These are phyloP conservation scores for Andrena flavipes DNA, from an alignment of 2,888 invertebrate genomes.

Conservation along the genomic window DNA sequence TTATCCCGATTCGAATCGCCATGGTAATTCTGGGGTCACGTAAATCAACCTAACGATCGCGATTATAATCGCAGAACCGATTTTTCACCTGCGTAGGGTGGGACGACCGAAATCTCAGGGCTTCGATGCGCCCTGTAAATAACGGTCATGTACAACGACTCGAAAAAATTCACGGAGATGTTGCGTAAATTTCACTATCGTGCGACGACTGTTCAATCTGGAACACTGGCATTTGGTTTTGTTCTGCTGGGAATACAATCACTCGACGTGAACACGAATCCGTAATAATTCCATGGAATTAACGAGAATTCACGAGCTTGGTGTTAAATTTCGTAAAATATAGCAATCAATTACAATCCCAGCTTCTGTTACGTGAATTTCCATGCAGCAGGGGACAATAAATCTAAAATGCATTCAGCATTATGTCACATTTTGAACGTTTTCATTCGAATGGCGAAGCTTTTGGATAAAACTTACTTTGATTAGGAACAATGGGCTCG, in stretches of 20 bases:
- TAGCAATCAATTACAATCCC: too few relatives aligned
- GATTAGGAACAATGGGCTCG: too few relatives aligned
- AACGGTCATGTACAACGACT: constrained; percentile 1
- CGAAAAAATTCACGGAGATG: background rate
- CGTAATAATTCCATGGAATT: too few relatives aligned
- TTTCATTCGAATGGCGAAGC: too few relatives aligned
- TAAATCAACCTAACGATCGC: constrained; percentile 56
- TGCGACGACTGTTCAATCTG: background rate
- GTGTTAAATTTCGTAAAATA: background rate
- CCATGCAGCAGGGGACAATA: too few relatives aligned
- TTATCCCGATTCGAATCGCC: constrained; percentile 18
- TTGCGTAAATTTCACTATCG: background rate
- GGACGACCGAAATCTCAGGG: constrained; percentile 21
- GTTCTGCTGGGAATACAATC: too few relatives aligned
- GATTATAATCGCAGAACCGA: constrained; percentile 46
- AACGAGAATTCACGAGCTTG: background rate
- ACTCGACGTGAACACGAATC: too few relatives aligned
- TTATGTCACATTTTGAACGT: too few relatives aligned
- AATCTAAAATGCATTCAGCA: too few relatives aligned
- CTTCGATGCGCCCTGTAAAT: constrained; percentile 26
- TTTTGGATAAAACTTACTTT: too few relatives aligned
- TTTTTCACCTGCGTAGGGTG: constrained; percentile 33
- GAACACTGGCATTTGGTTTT: too few relatives aligned
- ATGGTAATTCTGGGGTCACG: constrained; percentile 44
- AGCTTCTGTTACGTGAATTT: too few relatives aligned